Percentiles rank a stretch among this genome's conserved stretches.
These are phyloP conservation scores for Palythoa grandiflora DNA, from an alignment of 92 coral and sea anemone species.

Conservation along the genomic window DNA sequence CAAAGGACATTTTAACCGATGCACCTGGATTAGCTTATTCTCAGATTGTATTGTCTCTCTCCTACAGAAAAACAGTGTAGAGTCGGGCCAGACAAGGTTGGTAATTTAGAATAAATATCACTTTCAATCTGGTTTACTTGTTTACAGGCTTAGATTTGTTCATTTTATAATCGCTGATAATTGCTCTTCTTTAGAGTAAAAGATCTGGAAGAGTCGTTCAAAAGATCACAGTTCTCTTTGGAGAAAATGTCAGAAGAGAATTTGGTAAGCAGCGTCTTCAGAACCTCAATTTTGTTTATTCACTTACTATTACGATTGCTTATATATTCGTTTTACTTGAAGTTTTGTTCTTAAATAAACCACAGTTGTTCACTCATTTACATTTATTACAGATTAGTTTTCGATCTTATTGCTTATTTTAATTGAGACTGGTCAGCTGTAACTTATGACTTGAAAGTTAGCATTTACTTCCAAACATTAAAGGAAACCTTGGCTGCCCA, in stretches of 20 bases:
- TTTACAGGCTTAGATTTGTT: background rate
- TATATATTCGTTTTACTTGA: no score
- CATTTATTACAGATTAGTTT: no score
- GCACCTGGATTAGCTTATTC: background rate
- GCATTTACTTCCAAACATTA: no score
- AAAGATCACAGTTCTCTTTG: constrained; percentile 85
- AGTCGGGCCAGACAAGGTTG: constrained; percentile 68
- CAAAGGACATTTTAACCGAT: background rate
- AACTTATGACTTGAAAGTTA: no score
- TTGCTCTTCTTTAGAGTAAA: constrained; percentile 57
- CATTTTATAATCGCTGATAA: background rate
- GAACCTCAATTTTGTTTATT: background rate
- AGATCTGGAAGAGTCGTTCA: constrained; percentile 86
- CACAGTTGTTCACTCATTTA: no score
- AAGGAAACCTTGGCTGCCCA: no score
- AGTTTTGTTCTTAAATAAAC: no score
- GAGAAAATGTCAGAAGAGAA: constrained; percentile 93
- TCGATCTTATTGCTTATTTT: no score
- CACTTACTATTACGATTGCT: background rate
- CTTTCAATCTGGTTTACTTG: background rate
- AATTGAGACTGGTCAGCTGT: no score
- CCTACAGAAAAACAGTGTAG: constrained; percentile 82
- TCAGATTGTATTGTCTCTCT: background rate
- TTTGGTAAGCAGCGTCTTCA: constrained; percentile 59
- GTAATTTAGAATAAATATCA: background rate